Evolutionary conservation across 2,888 invertebrate genomes (phyloP).

Genomic region (Nineta flava): DNA sequence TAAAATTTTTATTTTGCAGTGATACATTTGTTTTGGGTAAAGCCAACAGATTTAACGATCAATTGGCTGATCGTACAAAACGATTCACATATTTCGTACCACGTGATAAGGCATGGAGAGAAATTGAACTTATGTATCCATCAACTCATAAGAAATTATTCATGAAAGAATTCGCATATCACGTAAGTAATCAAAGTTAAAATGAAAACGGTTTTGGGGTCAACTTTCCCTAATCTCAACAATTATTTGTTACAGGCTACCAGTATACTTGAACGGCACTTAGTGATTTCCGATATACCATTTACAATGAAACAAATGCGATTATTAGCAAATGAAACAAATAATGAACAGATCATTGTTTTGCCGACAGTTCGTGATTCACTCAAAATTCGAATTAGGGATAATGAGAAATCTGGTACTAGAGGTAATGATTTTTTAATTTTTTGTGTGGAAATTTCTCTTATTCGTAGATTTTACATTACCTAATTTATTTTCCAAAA

Average conservation of each 20-base stretch:
- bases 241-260: conserved; percentile 42
- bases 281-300: conserved; percentile 63
- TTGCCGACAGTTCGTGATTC: conserved; percentile 58
- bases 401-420: conserved; percentile 49
- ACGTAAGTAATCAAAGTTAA: conserved; percentile 38
- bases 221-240: conserved; percentile 8
- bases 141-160: conserved; percentile 74
- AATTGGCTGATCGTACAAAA: conserved; percentile 56
- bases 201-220: not conserved
- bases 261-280: conserved; percentile 74
- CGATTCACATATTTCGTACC: conserved; percentile 88
- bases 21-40: conserved; percentile 61
- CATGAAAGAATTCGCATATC: conserved; percentile 63
- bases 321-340: conserved; percentile 49
- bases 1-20: conserved; percentile 29
- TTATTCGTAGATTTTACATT: not conserved
- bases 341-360: conserved; percentile 32
- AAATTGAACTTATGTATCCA: conserved; percentile 56
- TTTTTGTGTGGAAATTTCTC: not conserved
- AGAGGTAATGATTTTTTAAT: conserved; percentile 6
- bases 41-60: conserved; percentile 59
- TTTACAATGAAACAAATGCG: conserved; percentile 68
- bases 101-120: conserved; percentile 76
- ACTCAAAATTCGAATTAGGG: conserved; percentile 56
- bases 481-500: too few species aligned